Evolutionary conservation across 2,113 vertebrate genomes (phyloP), one percentile per base, ranked within the genome.

Genomic region (Urocitellus parryii): DNA sequence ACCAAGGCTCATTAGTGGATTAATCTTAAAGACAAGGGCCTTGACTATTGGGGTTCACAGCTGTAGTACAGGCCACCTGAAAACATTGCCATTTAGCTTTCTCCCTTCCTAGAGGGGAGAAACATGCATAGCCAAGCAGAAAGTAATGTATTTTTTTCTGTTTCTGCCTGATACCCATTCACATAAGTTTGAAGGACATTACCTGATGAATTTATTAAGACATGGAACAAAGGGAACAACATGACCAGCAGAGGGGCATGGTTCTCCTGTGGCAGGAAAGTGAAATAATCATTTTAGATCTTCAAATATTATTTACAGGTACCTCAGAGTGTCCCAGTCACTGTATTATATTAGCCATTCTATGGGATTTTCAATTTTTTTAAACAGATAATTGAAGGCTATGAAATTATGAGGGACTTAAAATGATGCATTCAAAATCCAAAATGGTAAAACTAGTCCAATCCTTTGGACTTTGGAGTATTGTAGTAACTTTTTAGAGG

Each of bases 111-210:
- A 91, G 79, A 86, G 94, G 92, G 78, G 37, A 96, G 88, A 72
- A 42, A 42, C 53, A 72, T 58, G 76, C 83, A 91, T 3, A 89
- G 76, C 14, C 89, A 91, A 93, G 91, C 48, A 95, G 91, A 89
- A 92, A 72, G 53, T 95, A 91, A 93, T 94, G 3, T 12, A 42
- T 97, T 96, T 97, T 95, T 17, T 89, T 95, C 73, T 72, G 0
- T 91, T 90, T 86, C 56, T 96, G 25, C 24, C 85, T 90, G 92
- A 53, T 37, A 74, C 56, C 37, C 42, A 88, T 77, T 87, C 51
- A 67, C 80, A 68, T 25, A 67, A 53, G 13, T 90, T 92, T 83
- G 82, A 95, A 96, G 86, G 92, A 77, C 45, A 85, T 45, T 67
- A 73, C 42, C 51, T 90, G 76, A 84, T 87, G 39, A 77, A 37